Evolutionary conservation across 2,113 vertebrate genomes (phyloP), one percentile per base, ranked within the genome.

Genomic region (Stercorarius parasiticus): DNA sequence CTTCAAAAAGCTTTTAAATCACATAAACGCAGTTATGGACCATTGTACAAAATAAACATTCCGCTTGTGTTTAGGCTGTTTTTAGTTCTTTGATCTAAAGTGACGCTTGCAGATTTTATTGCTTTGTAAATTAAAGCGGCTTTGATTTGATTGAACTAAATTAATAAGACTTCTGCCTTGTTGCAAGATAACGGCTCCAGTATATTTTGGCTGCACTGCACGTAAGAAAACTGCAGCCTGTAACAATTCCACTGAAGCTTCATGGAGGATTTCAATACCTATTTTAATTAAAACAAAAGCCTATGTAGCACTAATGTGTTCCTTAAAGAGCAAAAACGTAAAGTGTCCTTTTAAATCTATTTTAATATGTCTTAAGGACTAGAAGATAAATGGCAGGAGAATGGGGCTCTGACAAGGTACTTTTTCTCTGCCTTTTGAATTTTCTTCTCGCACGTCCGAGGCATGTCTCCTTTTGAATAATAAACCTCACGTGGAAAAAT

Each of bases 31-130:
- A 98, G 98, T 98, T 98, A 98, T 98, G 98, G 98, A 97, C 98
- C 98, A 98, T 98, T 98, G 98, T 99, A 98, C 98, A 98, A 98
- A 98, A 99, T 98, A 98, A 99, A 99, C 98, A 99, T 98, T 98
- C 98, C 98, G 96, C 98, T 98, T 98, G 98, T 96, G 98, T 98
- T 98, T 97, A 97, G 97, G 98, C 98, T 97, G 98, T 42, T 98
- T 97, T 97, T 97, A 98, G 97, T 97, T 98, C 97, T 97, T 97
- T 98, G 98, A 98, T 98, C 97, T 98, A 98, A 98, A 98, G 98
- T 50, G 38, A 95, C 62, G 89, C 97, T 95, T 64, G 92, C 93
- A 93, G 97, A 95, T 97, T 98, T 98, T 98, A 98, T 98, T 97
- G 98, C 98, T 97, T 98, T 78, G 96, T 98, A 98, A 98, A 98